Conservation (phyloP, 2,888 invertebrate genomes). For the Hartigia nigra region DNA sequence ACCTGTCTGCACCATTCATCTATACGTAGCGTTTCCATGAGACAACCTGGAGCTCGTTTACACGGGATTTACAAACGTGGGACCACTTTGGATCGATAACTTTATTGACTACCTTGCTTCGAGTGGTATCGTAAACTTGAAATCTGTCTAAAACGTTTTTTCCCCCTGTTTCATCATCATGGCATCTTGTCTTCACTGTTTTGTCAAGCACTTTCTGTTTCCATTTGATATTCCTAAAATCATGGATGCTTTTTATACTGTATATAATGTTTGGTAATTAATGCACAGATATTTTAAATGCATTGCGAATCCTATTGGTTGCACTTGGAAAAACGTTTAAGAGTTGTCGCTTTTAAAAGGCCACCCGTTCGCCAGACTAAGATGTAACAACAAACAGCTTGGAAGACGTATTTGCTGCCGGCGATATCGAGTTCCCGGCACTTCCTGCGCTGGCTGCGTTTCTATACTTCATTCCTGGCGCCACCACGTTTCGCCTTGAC, state of each 20-base stretch:
- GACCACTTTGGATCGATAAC: slow-evolving; percentile 32
- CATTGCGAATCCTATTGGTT: background rate
- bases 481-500: slow-evolving; percentile 45
- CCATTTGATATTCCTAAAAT: background rate
- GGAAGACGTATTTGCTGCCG: slow-evolving; percentile 44
- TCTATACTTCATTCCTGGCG: slow-evolving; percentile 32
- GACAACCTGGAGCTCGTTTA: slow-evolving; percentile 20
- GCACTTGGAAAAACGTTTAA: background rate
- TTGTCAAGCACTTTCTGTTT: background rate
- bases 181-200: background rate
- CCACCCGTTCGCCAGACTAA: slow-evolving; percentile 42
- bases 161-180: background rate
- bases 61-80: slow-evolving; percentile 12
- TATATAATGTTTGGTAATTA: background rate
- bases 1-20: background rate
- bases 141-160: slow-evolving; percentile 26
- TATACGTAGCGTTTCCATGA: background rate
- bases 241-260: background rate
- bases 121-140: slow-evolving; percentile 34
- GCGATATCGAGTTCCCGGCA: slow-evolving; percentile 56
- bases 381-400: slow-evolving; percentile 57
- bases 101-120: slow-evolving; percentile 24
- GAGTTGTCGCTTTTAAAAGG: slow-evolving; percentile 27
- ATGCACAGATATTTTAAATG: background rate
- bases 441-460: slow-evolving; percentile 43